Conservation (phyloP, 2,797 vertebrate genomes). For the Anguilla megastoma region DNA sequence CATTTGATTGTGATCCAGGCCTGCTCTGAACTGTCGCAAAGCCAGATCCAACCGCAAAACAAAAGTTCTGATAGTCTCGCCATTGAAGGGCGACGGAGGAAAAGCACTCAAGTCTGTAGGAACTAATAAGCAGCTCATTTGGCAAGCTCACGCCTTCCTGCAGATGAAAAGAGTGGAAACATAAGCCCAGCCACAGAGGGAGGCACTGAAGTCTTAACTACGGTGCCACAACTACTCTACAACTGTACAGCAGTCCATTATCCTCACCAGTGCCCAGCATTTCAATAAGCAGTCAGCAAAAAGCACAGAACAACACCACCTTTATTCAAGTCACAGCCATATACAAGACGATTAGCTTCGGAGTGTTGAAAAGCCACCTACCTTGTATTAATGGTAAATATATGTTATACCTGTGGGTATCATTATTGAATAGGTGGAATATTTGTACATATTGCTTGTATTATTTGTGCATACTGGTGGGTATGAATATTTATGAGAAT, state of each 20-base stretch:
- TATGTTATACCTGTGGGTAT: neutral
- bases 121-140: conserved; percentile 72
- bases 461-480: neutral
- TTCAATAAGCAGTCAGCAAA: conserved; percentile 57
- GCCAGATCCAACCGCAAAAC: conserved; percentile 50
- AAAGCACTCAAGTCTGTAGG: conserved; percentile 65
- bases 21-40: conserved; percentile 39
- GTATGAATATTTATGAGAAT: neutral
- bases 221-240: conserved; percentile 56
- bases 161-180: conserved; percentile 67
- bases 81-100: conserved; percentile 47
- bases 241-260: conserved; percentile 70
- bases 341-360: neutral
- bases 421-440: neutral
- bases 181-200: conserved; percentile 61
- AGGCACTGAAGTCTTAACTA: conserved; percentile 59
- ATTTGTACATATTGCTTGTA: neutral
- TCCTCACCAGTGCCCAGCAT: conserved; percentile 58
- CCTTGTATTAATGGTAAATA: neutral
- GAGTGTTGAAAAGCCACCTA: neutral
- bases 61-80: conserved; percentile 48
- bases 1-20: conserved; percentile 52
- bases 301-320: conserved; percentile 36
- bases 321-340: neutral
- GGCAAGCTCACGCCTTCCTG: conserved; percentile 53